phyloP scores from a whole-genome alignment of 2,888 invertebrate genomes.

The Parnassius mnemosyne region DNA sequence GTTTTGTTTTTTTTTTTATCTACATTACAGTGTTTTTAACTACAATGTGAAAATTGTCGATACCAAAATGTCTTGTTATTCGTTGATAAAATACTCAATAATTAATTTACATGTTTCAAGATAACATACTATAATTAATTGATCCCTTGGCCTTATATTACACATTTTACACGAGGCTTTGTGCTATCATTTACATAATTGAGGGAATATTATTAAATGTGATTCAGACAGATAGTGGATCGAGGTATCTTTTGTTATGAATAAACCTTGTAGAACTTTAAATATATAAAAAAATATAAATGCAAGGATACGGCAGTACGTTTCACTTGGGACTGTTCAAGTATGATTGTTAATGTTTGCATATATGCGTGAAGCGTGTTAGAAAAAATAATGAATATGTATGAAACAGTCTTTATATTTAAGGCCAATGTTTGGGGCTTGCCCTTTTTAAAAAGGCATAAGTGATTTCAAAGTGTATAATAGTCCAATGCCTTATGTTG shows the following conservation, averaged over 20 bases:
- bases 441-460: slow-evolving; percentile 28
- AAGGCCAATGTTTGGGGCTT: slow-evolving; percentile 44
- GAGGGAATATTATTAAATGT: too few species aligned
- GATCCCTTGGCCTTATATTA: slow-evolving; percentile 9
- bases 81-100: too few species aligned
- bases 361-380: slow-evolving; percentile 38
- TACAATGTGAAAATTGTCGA: too few species aligned
- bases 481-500: not conserved
- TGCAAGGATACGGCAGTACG: slow-evolving; percentile 23
- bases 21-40: too few species aligned
- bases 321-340: slow-evolving; percentile 18
- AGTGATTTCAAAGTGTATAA: too few species aligned
- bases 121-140: not conserved
- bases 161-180: too few species aligned
- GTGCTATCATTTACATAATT: too few species aligned
- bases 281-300: slow-evolving; percentile 20
- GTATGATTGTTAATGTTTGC: slow-evolving; percentile 17
- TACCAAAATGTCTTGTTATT: too few species aligned
- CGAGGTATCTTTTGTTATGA: too few species aligned
- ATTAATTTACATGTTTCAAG: too few species aligned
- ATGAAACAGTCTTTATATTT: slow-evolving; percentile 42
- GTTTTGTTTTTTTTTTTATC: too few species aligned
- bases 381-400: slow-evolving; percentile 31
- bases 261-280: not conserved
- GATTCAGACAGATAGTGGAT: too few species aligned